Conservation (phyloP, 2,113 vertebrate species). For the Myrmecophaga tridactyla region DNA sequence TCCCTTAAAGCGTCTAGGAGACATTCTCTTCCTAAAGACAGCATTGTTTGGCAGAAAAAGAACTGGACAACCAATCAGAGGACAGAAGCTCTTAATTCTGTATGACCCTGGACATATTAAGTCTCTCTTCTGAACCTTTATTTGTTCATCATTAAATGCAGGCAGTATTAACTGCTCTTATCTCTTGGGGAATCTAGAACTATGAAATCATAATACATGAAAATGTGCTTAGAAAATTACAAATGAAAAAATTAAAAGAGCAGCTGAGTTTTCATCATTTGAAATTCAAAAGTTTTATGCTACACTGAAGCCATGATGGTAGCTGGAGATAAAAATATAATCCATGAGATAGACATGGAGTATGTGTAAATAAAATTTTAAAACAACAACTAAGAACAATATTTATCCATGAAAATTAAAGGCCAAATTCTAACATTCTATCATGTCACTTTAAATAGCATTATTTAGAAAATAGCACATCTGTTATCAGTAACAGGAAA, state of each 20-base stretch:
- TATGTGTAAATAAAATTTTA: too few species aligned
- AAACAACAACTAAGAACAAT: too few species aligned
- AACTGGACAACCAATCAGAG: background rate
- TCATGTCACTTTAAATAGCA: background rate
- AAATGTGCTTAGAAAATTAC: background rate
- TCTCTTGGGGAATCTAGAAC: background rate
- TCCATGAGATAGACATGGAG: too few species aligned
- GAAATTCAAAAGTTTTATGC: background rate
- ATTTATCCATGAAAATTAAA: constrained; percentile 11
- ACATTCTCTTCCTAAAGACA: background rate
- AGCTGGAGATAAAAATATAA: constrained; percentile 9
- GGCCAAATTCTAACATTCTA: background rate
- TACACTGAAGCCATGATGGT: background rate
- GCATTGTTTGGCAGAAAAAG: background rate
- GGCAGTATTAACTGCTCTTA: background rate
- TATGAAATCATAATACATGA: background rate
- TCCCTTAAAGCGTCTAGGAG: background rate
- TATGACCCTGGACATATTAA: background rate
- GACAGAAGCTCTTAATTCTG: background rate
- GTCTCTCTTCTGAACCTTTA: constrained; percentile 23
- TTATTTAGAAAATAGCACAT: background rate
- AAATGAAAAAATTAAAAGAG: background rate
- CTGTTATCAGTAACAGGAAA: background rate
- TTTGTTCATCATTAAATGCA: constrained; percentile 20
- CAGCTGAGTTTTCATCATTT: background rate